These are phyloP conservation scores for Momotus momota DNA, from an alignment of 2,797 vertebrate species.

Conservation along the genomic window DNA sequence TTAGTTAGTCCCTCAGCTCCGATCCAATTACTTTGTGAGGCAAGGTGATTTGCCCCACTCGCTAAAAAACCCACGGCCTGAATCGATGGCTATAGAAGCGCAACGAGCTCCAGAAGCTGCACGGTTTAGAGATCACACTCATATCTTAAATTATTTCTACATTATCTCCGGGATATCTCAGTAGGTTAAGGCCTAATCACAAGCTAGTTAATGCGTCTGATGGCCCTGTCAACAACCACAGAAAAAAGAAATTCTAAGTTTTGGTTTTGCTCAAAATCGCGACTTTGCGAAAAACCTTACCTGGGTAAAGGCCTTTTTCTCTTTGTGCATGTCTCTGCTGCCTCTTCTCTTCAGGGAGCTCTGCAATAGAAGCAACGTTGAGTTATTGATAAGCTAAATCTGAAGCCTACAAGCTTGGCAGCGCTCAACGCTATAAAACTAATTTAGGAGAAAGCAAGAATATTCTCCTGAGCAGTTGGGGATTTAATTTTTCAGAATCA, in stretches of 20 bases:
- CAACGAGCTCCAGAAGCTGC: background rate
- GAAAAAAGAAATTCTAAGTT: background rate
- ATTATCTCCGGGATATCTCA: slow-evolving; percentile 8
- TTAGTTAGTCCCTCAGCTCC: background rate
- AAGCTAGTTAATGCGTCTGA: slow-evolving; percentile 1
- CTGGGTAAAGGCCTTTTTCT: slow-evolving; percentile 92
- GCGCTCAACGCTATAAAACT: background rate
- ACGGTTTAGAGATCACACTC: background rate
- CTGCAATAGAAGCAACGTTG: slow-evolving; percentile 77
- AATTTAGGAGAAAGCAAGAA: background rate
- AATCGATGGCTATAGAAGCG: background rate
- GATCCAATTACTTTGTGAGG: slow-evolving; percentile 23
- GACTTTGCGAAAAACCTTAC: slow-evolving; percentile 73
- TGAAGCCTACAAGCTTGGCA: background rate
- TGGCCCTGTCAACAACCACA: background rate
- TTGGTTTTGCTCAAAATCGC: background rate
- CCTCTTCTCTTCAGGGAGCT: slow-evolving; percentile 92
- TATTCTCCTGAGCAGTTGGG: background rate
- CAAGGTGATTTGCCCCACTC: slow-evolving; percentile 46
- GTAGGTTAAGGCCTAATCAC: slow-evolving; percentile 31
- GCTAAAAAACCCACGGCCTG: slow-evolving; percentile 1
- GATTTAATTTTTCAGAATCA: background rate
- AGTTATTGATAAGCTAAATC: slow-evolving; percentile 30
- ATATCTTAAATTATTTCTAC: slow-evolving; percentile 9
- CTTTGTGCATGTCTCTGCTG: slow-evolving; percentile 93